Conservation (phyloP, 2,888 invertebrate species). For the Stenurella melanura region DNA sequence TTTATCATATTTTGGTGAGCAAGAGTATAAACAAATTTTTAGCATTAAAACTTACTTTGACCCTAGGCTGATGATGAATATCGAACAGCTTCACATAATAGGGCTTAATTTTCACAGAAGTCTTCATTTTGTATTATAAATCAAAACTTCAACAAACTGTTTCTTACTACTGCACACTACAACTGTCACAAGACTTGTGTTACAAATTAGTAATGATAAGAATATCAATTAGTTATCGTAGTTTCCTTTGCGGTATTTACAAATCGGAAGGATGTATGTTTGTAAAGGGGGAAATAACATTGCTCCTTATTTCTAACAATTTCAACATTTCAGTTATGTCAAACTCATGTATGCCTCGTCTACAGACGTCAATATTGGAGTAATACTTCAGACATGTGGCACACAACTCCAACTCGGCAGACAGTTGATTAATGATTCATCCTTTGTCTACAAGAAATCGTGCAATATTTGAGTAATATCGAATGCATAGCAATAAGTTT, state of each 20-base stretch:
- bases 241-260: conserved; percentile 26
- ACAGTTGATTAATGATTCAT: neutral
- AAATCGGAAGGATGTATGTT: conserved; percentile 7
- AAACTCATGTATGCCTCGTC: neutral
- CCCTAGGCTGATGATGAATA: neutral
- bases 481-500: neutral
- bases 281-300: conserved; percentile 24
- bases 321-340: neutral
- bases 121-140: conserved; percentile 4
- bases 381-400: neutral
- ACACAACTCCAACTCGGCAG: neutral
- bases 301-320: neutral
- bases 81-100: conserved; percentile 17
- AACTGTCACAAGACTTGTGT: neutral
- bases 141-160: neutral
- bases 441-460: neutral
- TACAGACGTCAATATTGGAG: neutral
- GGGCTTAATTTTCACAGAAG: conserved; percentile 8
- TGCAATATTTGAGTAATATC: neutral
- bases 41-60: neutral
- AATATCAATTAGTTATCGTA: conserved; percentile 18
- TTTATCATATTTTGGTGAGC: no score
- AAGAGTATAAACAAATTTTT: neutral
- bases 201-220: conserved; percentile 9
- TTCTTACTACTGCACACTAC: neutral